These are phyloP conservation scores for Sympetrum striolatum DNA, from an alignment of 2,888 invertebrate species.

Conservation along the genomic window DNA sequence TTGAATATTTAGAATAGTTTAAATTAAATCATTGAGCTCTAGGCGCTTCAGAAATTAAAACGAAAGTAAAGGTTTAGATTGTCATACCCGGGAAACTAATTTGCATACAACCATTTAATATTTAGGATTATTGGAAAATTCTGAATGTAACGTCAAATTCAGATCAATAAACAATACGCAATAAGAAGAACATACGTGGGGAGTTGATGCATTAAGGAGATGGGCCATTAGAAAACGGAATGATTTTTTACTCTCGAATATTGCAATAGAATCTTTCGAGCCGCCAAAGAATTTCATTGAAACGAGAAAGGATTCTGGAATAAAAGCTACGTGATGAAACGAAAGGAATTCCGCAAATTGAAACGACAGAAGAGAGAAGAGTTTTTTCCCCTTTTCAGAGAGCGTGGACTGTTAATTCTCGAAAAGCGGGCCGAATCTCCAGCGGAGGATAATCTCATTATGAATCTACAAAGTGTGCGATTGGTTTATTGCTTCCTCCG, in stretches of 20 bases:
- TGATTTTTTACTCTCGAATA: not conserved
- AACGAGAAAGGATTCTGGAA: not conserved
- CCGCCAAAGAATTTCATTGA: not conserved
- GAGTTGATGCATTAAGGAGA: too few species aligned
- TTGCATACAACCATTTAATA: too few species aligned
- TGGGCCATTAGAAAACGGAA: not conserved
- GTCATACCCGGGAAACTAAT: too few species aligned
- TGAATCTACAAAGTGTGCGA: conserved; percentile 27
- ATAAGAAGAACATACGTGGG: too few species aligned
- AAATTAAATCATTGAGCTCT: too few species aligned
- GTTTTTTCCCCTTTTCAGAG: not conserved
- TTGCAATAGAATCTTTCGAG: not conserved
- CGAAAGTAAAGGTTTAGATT: too few species aligned
- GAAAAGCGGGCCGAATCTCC: conserved; percentile 2
- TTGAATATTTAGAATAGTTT: too few species aligned
- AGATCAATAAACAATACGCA: too few species aligned
- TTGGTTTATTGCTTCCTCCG: conserved; percentile 26
- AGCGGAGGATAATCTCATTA: conserved; percentile 25
- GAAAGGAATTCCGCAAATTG: not conserved
- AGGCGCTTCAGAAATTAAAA: too few species aligned
- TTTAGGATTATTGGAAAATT: too few species aligned
- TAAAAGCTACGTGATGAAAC: not conserved
- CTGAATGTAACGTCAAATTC: too few species aligned
- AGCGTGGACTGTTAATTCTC: not conserved
- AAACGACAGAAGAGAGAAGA: not conserved